A percentile compares a stretch with the other conserved stretches of the same genome.
Conservation (phyloP, 2,888 invertebrate genomes). For the Pharmacophagus antenor region DNA sequence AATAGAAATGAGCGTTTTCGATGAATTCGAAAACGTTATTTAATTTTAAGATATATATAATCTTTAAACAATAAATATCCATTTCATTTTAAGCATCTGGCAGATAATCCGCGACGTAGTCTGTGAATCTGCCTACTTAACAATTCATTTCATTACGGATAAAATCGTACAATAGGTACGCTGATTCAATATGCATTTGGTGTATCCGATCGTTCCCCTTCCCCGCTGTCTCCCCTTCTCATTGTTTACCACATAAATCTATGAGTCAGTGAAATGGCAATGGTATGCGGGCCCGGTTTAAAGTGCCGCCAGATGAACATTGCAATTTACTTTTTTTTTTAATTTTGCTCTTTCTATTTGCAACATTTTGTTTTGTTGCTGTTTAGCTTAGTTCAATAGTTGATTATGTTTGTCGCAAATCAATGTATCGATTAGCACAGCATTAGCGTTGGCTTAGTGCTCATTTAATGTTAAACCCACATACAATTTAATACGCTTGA, state of each 20-base stretch:
- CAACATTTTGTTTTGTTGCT: background rate
- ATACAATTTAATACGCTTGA: too few species aligned
- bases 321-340: background rate
- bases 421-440: too few species aligned
- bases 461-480: too few species aligned
- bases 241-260: constrained; percentile 25
- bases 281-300: constrained; percentile 33
- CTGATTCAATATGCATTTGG: constrained; percentile 13
- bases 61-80: too few species aligned
- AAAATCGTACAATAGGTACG: constrained; percentile 16
- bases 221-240: background rate
- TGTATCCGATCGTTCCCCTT: constrained; percentile 8
- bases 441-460: too few species aligned
- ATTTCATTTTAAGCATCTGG: too few species aligned
- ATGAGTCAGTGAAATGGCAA: constrained; percentile 30
- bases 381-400: too few species aligned
- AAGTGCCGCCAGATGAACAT: constrained; percentile 19
- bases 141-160: constrained; percentile 12
- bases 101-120: background rate
- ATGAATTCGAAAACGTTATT: too few species aligned
- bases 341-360: background rate
- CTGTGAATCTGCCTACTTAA: background rate
- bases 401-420: too few species aligned
- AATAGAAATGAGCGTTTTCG: background rate
- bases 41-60: background rate